phyloP scores from a whole-genome alignment of 2,113 vertebrate genomes.

The Eupsittula cactorum region DNA sequence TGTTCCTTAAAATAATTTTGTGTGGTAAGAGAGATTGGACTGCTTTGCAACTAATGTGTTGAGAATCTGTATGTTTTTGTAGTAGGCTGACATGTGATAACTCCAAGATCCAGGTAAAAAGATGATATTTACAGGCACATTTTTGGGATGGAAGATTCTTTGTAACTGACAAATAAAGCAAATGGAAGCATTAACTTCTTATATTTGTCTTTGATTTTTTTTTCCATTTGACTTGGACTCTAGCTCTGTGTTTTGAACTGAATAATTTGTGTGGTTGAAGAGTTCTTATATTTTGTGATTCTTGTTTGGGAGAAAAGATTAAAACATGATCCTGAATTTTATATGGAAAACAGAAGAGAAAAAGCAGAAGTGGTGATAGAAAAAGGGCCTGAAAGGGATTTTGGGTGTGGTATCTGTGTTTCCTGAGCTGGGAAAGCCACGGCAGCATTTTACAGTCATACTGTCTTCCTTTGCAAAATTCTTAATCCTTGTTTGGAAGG shows the following conservation, averaged over 20 bases:
- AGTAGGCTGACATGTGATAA: not conserved
- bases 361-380: slow-evolving; percentile 30
- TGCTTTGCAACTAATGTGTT: not conserved
- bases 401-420: not conserved
- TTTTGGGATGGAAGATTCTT: not conserved
- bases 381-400: not conserved
- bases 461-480: slow-evolving; percentile 16
- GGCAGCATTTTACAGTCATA: not conserved
- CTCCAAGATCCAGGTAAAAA: not conserved
- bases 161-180: not conserved
- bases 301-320: not conserved
- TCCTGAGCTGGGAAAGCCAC: slow-evolving; percentile 38
- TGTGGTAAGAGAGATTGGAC: not conserved
- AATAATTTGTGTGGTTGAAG: not conserved
- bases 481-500: not conserved
- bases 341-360: slow-evolving; percentile 28
- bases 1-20: not conserved
- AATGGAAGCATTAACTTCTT: not conserved
- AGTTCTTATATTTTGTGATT: not conserved
- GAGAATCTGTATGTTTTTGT: not conserved
- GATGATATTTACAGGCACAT: not conserved
- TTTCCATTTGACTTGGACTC: not conserved
- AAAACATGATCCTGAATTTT: not conserved
- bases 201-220: not conserved
- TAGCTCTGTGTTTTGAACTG: not conserved